phyloP scores from a whole-genome alignment of 37 sponge, comb jelly and placozoan species.

The Oscarella lobularis region DNA sequence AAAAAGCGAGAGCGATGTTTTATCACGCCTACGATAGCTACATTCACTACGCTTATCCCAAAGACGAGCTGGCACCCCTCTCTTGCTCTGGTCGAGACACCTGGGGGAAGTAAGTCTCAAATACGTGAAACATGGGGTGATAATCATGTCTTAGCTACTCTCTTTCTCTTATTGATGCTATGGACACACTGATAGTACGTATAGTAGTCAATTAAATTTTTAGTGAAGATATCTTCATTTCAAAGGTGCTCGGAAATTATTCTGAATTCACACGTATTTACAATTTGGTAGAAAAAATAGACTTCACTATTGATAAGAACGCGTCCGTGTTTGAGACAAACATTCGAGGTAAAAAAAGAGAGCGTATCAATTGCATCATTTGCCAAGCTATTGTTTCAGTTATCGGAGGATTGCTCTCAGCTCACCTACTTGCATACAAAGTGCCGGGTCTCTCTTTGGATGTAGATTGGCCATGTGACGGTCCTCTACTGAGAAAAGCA shows the following conservation, averaged over 20 bases:
- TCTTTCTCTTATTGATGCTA: slow-evolving; percentile 50
- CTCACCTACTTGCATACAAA: slow-evolving; percentile 38
- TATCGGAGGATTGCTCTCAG: slow-evolving; percentile 54
- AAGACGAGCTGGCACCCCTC: slow-evolving; percentile 50
- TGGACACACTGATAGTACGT: slow-evolving; percentile 44
- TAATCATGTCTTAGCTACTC: slow-evolving; percentile 33
- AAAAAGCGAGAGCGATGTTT: slow-evolving; percentile 53
- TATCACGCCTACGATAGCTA: slow-evolving; percentile 61
- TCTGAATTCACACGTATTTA: slow-evolving; percentile 28
- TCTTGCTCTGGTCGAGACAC: slow-evolving; percentile 45
- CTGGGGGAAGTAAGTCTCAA: slow-evolving; percentile 28
- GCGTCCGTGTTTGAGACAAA: slow-evolving; percentile 70
- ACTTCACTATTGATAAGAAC: slow-evolving; percentile 32
- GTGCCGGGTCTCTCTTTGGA: slow-evolving; percentile 18
- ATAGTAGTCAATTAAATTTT: no score
- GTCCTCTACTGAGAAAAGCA: slow-evolving; percentile 48
- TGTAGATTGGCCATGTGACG: slow-evolving; percentile 66
- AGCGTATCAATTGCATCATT: neutral
- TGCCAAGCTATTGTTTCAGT: slow-evolving; percentile 10
- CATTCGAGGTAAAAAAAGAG: slow-evolving; percentile 21
- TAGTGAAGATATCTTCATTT: no score
- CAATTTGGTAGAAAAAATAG: slow-evolving; percentile 8
- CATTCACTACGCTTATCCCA: slow-evolving; percentile 54
- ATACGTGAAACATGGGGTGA: neutral
- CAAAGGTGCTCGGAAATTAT: slow-evolving; percentile 24